Percentiles rank a stretch among this genome's conserved stretches.
phyloP scores from a whole-genome alignment of 1,140 invertebrate species.

The Lysiphlebus fabarum region DNA sequence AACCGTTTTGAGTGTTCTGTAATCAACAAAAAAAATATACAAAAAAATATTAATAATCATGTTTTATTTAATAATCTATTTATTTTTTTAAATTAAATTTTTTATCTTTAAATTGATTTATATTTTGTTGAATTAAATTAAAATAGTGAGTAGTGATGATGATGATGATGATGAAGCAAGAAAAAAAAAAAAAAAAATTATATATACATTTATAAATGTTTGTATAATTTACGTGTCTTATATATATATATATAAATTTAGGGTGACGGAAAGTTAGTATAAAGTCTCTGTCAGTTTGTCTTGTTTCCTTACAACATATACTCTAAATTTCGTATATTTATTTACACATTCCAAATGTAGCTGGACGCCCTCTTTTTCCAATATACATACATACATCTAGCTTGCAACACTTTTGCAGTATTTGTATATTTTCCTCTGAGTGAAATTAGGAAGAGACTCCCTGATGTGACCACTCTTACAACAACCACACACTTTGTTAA shows the following conservation, averaged over 20 bases:
- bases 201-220: too few species aligned
- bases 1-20: conserved; percentile 69
- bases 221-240: too few species aligned
- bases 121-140: conserved; percentile 6
- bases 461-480: conserved; percentile 27
- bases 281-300: conserved; percentile 28
- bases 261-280: conserved; percentile 25
- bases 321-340: conserved; percentile 39
- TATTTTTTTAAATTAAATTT: not conserved
- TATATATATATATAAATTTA: conserved; percentile 26
- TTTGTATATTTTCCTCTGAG: conserved; percentile 51
- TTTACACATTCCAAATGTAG: conserved; percentile 49
- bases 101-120: too few species aligned
- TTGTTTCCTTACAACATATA: conserved; percentile 12
- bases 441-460: conserved; percentile 38
- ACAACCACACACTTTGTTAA: not conserved
- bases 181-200: too few species aligned
- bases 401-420: conserved; percentile 43
- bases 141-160: not conserved
- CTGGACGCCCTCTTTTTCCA: conserved; percentile 23
- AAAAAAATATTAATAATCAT: too few species aligned
- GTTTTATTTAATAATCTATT: too few species aligned
- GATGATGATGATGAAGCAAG: too few species aligned
- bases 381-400: conserved; percentile 34
- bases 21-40: conserved; percentile 32